Percentiles rank a stretch among this genome's conserved stretches.
Conservation (phyloP, 2,797 vertebrate genomes). For the Lacerta viridis region DNA sequence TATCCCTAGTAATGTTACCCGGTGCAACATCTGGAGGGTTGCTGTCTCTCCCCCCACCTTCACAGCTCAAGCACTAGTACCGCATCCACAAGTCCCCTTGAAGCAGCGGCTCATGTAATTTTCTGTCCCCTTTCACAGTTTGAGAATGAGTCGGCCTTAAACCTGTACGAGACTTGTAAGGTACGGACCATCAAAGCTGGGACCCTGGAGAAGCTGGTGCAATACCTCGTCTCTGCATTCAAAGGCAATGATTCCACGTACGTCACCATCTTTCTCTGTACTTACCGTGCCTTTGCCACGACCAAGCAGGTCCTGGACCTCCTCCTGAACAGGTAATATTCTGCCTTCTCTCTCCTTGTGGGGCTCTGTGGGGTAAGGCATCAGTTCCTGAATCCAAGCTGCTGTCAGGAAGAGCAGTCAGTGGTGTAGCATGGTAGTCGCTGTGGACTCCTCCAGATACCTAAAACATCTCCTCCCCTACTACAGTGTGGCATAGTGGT, state of each 20-base stretch:
- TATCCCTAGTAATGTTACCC: too few species aligned
- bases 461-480: too few species aligned
- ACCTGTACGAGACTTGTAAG: conserved; percentile 96
- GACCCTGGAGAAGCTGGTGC: conserved; percentile 96
- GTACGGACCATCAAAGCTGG: conserved; percentile 97
- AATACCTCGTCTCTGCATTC: conserved; percentile 97
- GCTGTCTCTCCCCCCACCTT: not conserved
- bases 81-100: too few species aligned
- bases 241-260: conserved; percentile 97
- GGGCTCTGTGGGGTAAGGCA: too few species aligned
- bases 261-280: conserved; percentile 98
- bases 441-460: too few species aligned
- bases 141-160: conserved; percentile 92
- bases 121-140: conserved; percentile 71
- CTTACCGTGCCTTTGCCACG: conserved; percentile 94
- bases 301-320: conserved; percentile 97
- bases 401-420: too few species aligned
- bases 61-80: not conserved
- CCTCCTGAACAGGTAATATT: conserved; percentile 90
- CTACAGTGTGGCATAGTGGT: too few species aligned
- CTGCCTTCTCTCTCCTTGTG: accelerated
- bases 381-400: not conserved
- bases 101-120: not conserved
- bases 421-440: too few species aligned
- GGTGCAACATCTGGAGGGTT: too few species aligned